Base-by-base conservation (phyloP, 2,113 vertebrate species). In the Gila orcuttii region DNA sequence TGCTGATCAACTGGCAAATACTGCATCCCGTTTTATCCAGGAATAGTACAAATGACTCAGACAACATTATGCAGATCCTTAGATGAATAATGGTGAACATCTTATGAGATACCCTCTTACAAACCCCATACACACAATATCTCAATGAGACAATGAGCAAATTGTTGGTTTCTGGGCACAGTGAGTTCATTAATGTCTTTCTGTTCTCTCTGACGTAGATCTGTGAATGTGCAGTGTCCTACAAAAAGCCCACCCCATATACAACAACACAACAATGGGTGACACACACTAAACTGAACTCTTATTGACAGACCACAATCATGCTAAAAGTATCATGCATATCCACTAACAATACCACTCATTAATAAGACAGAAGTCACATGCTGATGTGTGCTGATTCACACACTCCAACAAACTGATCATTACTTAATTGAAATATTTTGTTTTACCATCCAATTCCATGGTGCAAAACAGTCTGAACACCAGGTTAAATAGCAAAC, bases 141-240 rank as follows among this genome's bases (percentile, higher is more conserved):
- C 39, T 50, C 19, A 55, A 71, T 39, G 11, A 42, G 21, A 86
- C 85, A 86, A 86, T 62, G 23, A 75, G 69, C 57, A n/a, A 55
- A 50, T 74, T 86, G 85, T 86, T 76, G 21, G 25, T 55, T 66
- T 28, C 60, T 59, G 42, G 39, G 55, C 28, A 83, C 73, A 59
- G 11, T 2, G 60, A 36, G 78, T 80, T 79, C 55, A 74, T 86
- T 79, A 60, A 60, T 23, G 11, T 17, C 39, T 82, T 31, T 55
- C 62, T 82, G 62, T 83, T 69, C 50, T 74, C 62, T 80, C 39
- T 69, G 66, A 83, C 68, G 33, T 6, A 52, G 28, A 52, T 69
- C 28, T 82, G 64, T 25, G 28, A 81, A 52, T 7, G 28, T 82
- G 19, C 68, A 42, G 57, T 66, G 60, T 39, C 6, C 45, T 81